Conservation (phyloP, 2,888 invertebrate species). For the Pardosa pseudoannulata region DNA sequence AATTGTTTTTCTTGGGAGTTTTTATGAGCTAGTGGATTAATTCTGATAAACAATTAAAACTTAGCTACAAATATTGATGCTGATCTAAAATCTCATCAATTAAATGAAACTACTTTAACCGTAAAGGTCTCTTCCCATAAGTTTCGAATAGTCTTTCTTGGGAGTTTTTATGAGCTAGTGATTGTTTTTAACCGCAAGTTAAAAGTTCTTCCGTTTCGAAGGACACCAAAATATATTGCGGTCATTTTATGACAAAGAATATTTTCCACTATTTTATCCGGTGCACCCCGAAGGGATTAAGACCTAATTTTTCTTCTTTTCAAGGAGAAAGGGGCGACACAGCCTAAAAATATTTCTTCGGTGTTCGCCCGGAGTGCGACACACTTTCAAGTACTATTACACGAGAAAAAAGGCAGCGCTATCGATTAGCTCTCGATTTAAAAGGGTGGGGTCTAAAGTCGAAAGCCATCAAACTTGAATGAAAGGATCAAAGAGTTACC, state of each 20-base stretch:
- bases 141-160: no score
- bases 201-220: background rate
- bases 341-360: conserved; percentile 32
- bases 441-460: conserved; percentile 46
- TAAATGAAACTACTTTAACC: no score
- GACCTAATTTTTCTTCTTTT: conserved; percentile 9
- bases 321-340: conserved; percentile 2
- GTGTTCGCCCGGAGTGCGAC: conserved; percentile 17
- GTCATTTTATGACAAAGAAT: conserved; percentile 10
- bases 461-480: conserved; percentile 49
- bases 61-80: no score
- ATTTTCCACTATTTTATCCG: conserved; percentile 1
- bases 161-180: background rate
- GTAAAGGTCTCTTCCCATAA: no score
- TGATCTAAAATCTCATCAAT: no score
- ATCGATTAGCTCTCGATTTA: conserved; percentile 62
- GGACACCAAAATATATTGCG: background rate
- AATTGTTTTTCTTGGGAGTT: no score
- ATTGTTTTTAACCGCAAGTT: background rate
- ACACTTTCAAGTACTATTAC: conserved; percentile 49
- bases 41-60: no score
- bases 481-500: conserved; percentile 37
- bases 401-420: conserved; percentile 9
- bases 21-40: background rate
- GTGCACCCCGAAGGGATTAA: background rate